Conservation (phyloP, 1,140 invertebrate genomes). For the Drosophila triauraria region DNA sequence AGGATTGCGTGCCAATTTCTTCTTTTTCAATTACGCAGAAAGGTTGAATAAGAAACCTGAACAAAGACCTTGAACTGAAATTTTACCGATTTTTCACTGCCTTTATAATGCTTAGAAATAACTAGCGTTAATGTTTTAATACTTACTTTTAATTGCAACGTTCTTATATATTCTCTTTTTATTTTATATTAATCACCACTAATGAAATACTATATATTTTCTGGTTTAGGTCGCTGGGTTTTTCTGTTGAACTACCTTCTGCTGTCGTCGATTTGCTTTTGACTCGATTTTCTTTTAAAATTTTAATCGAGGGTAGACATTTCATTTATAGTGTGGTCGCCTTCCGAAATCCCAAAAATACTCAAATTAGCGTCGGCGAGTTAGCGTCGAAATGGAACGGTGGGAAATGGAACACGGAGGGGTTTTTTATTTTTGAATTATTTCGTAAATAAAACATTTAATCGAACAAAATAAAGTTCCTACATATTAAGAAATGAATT, state of each 20-base stretch:
- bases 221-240: background rate
- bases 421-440: too few species aligned
- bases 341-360: too few species aligned
- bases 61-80: conserved; percentile 21
- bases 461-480: too few species aligned
- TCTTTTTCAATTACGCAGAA: conserved; percentile 17
- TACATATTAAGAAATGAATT: too few species aligned
- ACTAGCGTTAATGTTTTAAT: too few species aligned
- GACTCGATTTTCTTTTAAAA: background rate
- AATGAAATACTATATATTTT: conserved; percentile 6
- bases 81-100: background rate
- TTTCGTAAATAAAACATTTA: too few species aligned
- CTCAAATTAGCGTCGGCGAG: too few species aligned
- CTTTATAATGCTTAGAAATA: background rate
- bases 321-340: background rate
- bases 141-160: conserved; percentile 23
- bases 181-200: conserved; percentile 12
- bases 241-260: conserved; percentile 8
- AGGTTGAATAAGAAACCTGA: conserved; percentile 33
- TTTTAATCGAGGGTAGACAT: background rate
- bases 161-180: background rate
- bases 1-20: conserved; percentile 27
- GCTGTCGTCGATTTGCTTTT: conserved; percentile 7
- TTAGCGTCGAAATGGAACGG: too few species aligned
- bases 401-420: too few species aligned